Base-by-base conservation (phyloP, 2,797 vertebrate species). In the Fistularia tabacaria region DNA sequence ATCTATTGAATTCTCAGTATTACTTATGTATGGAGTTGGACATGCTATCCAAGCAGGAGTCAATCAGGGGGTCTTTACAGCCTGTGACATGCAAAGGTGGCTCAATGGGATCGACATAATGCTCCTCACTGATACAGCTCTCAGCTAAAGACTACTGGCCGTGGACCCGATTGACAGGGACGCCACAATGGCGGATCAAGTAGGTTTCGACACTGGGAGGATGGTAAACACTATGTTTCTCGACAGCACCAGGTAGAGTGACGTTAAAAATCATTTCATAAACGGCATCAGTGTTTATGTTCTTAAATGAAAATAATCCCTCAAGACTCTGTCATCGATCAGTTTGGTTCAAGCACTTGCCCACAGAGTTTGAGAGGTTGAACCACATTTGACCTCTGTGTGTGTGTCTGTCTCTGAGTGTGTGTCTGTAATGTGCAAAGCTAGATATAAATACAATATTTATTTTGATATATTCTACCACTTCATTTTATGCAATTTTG, bases 21-120 rank as follows among this genome's bases (percentile, higher is more conserved):
- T 84, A 82, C 81, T 88, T 82, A 89, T 87, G 87, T 82, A 89
- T 84, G 81, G 72, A 77, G 78, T 79, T 62, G 76, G 88, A 88
- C 87, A 89, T 77, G 84, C 82, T 80, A 89, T 85, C 88, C 82
- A 84, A 84, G 83, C 84, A 84, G 77, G 74, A 90, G 87, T 90
- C 88, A 86, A 86, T 90, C 85, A 88, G 72, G 76, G 85, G 82
- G 81, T 87, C 84, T 88, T 88, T 87, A 86, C 82, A 60, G 74
- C 60, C 68, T 64, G 65, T 74, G 85, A 90, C 85, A 83, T 62
- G 74, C 84, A 70, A 83, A 75, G 69, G 51, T 64, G 51, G 86
- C 38, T 90, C 87, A 72, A 90, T 89, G 84, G 55, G 73, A 88
- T 90, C 79, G 81, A 89, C 80, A 71, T 49, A 74, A 73, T 57